A percentile compares a stretch with the other conserved stretches of the same genome.
These are phyloP conservation scores for Chrysomela aeneicollis DNA, from an alignment of 2,888 invertebrate genomes.

Conservation along the genomic window DNA sequence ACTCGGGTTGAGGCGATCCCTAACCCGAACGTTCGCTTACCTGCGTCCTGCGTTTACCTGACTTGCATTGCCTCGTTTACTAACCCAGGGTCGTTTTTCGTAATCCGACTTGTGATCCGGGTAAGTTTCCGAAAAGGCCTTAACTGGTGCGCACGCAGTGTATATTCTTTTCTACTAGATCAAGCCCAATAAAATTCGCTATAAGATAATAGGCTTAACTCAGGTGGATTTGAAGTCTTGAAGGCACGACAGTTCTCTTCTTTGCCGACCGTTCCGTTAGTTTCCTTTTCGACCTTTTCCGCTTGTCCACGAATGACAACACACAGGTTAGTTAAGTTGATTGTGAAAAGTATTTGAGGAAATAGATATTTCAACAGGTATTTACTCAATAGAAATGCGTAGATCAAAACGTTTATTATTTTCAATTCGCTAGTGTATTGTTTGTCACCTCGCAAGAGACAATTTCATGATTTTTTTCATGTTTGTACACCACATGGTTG, in stretches of 20 bases:
- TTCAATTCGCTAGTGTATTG: not conserved
- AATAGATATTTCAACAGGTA: slow-evolving; percentile 23
- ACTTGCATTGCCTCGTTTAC: no score
- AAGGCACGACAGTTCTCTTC: not conserved
- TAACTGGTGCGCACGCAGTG: no score
- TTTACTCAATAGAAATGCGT: not conserved
- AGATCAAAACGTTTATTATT: not conserved
- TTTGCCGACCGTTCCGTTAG: not conserved
- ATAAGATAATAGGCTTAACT: no score
- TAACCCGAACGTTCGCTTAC: no score
- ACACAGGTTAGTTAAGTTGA: slow-evolving; percentile 44
- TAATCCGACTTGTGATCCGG: no score
- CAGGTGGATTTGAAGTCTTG: no score
- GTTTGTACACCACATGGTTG: slow-evolving; percentile 23
- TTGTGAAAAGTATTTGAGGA: slow-evolving; percentile 15
- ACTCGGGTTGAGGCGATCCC: no score
- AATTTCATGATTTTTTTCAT: not conserved
- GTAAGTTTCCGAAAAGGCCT: no score
- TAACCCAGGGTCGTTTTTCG: no score
- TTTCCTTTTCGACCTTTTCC: slow-evolving; percentile 53
- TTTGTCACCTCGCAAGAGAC: not conserved
- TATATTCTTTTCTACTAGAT: no score
- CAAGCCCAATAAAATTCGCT: no score
- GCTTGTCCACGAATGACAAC: slow-evolving; percentile 42
- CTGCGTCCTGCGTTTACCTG: no score